Percentiles rank a stretch among this genome's conserved stretches.
Conservation (phyloP, 2,888 invertebrate species). For the Blastobasis adustella region DNA sequence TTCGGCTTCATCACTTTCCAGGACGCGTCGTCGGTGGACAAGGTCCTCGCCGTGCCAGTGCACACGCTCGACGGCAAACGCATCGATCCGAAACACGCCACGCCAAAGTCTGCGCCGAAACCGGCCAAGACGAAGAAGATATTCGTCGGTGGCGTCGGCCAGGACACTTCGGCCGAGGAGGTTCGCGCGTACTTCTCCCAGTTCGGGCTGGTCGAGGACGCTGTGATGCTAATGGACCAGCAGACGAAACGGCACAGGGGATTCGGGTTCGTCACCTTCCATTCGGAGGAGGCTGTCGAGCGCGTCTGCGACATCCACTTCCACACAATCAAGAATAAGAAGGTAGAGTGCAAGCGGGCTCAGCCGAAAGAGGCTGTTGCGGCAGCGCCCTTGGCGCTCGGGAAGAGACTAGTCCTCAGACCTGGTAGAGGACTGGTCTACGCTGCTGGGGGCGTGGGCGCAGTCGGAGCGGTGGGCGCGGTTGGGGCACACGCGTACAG, state of each 20-base stretch:
- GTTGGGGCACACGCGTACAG: constrained; percentile 61
- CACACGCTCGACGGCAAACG: constrained; percentile 95
- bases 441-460: constrained; percentile 70
- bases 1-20: constrained; percentile 96
- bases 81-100: constrained; percentile 95
- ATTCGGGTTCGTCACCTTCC: constrained; percentile 94
- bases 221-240: constrained; percentile 95
- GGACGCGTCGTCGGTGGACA: constrained; percentile 92
- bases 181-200: constrained; percentile 93
- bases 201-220: constrained; percentile 92
- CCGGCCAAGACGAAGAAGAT: constrained; percentile 94
- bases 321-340: constrained; percentile 94
- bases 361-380: constrained; percentile 92
- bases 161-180: constrained; percentile 93
- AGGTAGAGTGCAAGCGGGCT: constrained; percentile 92
- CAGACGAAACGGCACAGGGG: constrained; percentile 93
- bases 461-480: constrained; percentile 54
- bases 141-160: constrained; percentile 93
- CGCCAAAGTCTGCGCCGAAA: constrained; percentile 91
- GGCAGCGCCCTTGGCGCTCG: constrained; percentile 80
- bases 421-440: constrained; percentile 78
- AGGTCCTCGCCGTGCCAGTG: constrained; percentile 91
- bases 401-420: constrained; percentile 82
- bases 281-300: constrained; percentile 93
- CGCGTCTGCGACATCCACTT: constrained; percentile 95